These are phyloP conservation scores for Phyllotis vaccarum DNA, from an alignment of 2,797 vertebrate species.

Conservation along the genomic window DNA sequence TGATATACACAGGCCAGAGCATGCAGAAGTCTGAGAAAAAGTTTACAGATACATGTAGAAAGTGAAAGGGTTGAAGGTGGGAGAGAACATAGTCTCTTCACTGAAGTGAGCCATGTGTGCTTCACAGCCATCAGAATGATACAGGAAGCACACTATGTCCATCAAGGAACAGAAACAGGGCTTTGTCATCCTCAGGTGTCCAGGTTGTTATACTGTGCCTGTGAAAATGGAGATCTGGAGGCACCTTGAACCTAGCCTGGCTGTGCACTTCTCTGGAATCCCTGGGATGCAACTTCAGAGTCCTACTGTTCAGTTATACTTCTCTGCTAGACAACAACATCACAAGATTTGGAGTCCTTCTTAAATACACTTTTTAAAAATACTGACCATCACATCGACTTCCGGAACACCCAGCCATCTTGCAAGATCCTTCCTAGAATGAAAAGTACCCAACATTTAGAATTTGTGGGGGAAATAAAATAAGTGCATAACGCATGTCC, in stretches of 20 bases:
- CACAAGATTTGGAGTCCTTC: neutral
- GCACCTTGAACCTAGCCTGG: neutral
- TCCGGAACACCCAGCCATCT: neutral
- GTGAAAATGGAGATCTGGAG: neutral
- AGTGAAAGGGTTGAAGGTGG: neutral
- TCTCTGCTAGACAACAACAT: no score
- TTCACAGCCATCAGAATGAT: neutral
- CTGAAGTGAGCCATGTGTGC: neutral
- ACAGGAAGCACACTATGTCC: neutral
- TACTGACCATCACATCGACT: neutral
- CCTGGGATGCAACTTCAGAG: no score
- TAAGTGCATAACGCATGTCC: no score
- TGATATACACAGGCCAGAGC: neutral
- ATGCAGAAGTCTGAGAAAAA: neutral
- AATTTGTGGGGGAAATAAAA: neutral
- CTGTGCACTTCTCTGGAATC: neutral
- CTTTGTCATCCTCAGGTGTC: neutral
- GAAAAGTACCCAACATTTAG: neutral
- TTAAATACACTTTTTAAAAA: neutral
- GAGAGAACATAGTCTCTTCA: neutral
- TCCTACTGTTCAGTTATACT: no score
- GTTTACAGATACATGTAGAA: neutral
- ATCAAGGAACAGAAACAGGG: neutral
- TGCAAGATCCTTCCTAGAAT: neutral
- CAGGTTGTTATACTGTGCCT: neutral